Percentiles rank a stretch among this genome's conserved stretches.
These are phyloP conservation scores for Rattus rattus DNA, from an alignment of 2,113 vertebrate species.

Conservation along the genomic window DNA sequence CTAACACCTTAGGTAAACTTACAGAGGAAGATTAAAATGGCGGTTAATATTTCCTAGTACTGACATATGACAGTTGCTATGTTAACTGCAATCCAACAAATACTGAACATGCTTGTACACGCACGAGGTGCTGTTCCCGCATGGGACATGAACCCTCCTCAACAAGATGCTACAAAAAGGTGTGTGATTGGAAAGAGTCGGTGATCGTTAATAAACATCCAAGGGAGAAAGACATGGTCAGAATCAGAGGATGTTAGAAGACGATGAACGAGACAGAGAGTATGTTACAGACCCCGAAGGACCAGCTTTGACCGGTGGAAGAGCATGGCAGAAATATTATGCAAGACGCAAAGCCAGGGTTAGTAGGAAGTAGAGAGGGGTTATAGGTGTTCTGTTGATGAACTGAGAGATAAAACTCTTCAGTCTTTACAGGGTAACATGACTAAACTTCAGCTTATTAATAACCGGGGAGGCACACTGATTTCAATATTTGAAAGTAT, in stretches of 20 bases:
- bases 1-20: neutral
- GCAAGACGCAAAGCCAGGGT: neutral
- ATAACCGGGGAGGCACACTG: neutral
- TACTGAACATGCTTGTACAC: neutral
- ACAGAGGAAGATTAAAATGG: conserved; percentile 17
- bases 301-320: neutral
- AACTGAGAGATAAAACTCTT: neutral
- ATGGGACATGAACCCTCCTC: neutral
- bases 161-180: neutral
- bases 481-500: neutral
- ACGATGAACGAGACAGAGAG: neutral
- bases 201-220: neutral
- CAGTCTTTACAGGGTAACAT: neutral
- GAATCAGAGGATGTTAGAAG: neutral
- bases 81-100: conserved; percentile 6
- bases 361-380: neutral
- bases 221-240: neutral
- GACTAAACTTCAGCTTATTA: neutral
- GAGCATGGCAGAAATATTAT: neutral
- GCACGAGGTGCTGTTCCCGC: neutral
- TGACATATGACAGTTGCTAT: neutral
- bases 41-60: neutral
- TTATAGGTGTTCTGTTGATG: neutral
- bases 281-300: neutral
- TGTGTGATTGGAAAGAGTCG: neutral